Evolutionary conservation across 2,113 vertebrate species (phyloP), one percentile per base, ranked within the genome.

Genomic region (Kryptolebias marmoratus): DNA sequence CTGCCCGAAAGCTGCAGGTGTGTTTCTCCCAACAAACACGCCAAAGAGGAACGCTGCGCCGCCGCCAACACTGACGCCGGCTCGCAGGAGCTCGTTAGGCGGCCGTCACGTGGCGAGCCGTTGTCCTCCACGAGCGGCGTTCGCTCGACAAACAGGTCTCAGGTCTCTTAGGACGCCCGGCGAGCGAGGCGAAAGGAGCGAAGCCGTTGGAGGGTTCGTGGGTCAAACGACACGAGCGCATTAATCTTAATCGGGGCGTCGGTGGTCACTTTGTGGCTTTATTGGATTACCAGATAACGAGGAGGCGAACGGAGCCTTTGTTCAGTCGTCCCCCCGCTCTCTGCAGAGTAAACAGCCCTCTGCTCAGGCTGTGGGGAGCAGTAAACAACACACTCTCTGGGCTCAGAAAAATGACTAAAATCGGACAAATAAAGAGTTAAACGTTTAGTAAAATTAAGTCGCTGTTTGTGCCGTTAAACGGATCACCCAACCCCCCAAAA

Each of bases 211-310:
- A 77, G 69, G 55, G 62, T 78, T 80, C 58, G 58, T 79, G 71
- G 64, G 68, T 77, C 76, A 72, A 77, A 70, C 71, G 71, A 80
- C 71, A 45, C 52, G 14, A 85, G 68, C 70, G 44, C 64, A 45
- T 48, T 75, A 11, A 77, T 74, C 57, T 84, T 11, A 15, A 65
- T 71, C 64, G 45, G 60, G 22, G 61, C 9, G 47, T 77, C 22
- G 22, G 67, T 42, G 72, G 49, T 84, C 80, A 73, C 83, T 74
- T 90, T 86, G 36, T 36, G 39, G 72, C 58, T 62, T 76, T 57
- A 82, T 73, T 81, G 88, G 89, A 87, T 91, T 84, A 47, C 30
- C 72, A 58, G 71, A 81, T 84, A 87, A 90, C 64, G 63, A 87
- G 11, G 12, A 14, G 39, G 5, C 1, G 28, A 12, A 11, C 4